Base-by-base conservation (phyloP, 2,888 invertebrate genomes). In the Hemithea aestivaria region DNA sequence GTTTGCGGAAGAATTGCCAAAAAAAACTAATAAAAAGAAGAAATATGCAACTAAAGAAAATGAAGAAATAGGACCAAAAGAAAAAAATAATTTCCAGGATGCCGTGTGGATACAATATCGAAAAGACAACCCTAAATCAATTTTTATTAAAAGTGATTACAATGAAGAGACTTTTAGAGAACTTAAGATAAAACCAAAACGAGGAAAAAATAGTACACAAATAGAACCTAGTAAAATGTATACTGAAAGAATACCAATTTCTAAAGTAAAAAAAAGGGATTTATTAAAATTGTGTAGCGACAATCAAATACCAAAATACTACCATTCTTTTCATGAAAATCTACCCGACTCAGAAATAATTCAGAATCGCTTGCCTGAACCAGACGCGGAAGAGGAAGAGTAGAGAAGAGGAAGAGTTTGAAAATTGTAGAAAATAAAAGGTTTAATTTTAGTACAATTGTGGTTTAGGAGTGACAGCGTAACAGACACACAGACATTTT, bases 101-200 rank as follows among this genome's bases (percentile, higher is more conserved):
- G 37, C 34, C 26, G 42, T 42, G 10, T 42, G 37, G 42, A 42
- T 42, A 24, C 42, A 34, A 21, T 34, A 42, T 8, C 42, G 42
- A 10, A 42, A 37, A 38, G 20, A 37, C 10, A 29, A 7, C 20
- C 34, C 30, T 38, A 42, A 41, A 16, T 16, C 16, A 2, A 16
- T 16, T 5, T 16, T 16, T 16, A 16, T 16, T 16, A 20, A 29
- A 29, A 21, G 20, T 20, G 21, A 29, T 29, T 21, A 29, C 20
- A 29, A 21, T 9, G 29, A 29, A 7, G 29, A 29, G 16, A 20
- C 8, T n/a, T 29, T 29, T 9, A 29, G 5, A 20, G 21, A 16
- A 16, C 11, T 31, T 1, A 24, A 23, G 2, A 11, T 31, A 10
- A 23, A 31, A 31, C n/a, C 31, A 10, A 31, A 31, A 31, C 22